phyloP scores from a whole-genome alignment of 2,113 vertebrate genomes.

The Rhabdornis inornatus region DNA sequence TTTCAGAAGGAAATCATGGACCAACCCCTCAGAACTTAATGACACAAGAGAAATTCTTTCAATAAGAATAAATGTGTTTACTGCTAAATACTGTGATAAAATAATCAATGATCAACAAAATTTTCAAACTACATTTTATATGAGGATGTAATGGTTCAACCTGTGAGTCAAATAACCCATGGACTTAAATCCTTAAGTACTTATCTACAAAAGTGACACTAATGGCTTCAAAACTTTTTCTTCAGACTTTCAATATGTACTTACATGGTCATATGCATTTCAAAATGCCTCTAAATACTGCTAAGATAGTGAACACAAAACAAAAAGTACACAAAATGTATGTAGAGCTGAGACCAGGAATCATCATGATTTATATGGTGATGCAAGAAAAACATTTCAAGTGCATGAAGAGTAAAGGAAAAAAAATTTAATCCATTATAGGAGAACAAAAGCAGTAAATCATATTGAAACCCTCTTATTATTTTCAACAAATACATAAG shows the following conservation, averaged over 20 bases:
- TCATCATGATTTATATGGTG: neutral
- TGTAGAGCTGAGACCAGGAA: neutral
- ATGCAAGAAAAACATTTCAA: neutral
- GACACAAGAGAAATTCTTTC: neutral
- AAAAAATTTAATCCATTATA: neutral
- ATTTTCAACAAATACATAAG: neutral
- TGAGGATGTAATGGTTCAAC: neutral
- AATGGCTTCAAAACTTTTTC: constrained; percentile 3
- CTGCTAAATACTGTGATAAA: neutral
- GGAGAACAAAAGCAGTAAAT: neutral
- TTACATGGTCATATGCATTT: neutral
- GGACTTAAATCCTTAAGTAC: neutral
- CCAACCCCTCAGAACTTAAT: neutral
- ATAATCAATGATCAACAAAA: neutral
- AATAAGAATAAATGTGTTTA: neutral
- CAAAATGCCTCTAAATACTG: neutral
- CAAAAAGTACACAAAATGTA: neutral
- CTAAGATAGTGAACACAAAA: neutral
- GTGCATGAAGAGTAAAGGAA: neutral
- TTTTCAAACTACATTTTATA: neutral
- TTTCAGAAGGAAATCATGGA: neutral
- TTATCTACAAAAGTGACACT: neutral
- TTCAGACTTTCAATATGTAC: neutral
- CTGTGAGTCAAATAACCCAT: neutral
- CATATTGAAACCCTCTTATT: neutral